These are phyloP conservation scores for Eupithecia subumbrata DNA, from an alignment of 2,888 invertebrate genomes.

Conservation along the genomic window DNA sequence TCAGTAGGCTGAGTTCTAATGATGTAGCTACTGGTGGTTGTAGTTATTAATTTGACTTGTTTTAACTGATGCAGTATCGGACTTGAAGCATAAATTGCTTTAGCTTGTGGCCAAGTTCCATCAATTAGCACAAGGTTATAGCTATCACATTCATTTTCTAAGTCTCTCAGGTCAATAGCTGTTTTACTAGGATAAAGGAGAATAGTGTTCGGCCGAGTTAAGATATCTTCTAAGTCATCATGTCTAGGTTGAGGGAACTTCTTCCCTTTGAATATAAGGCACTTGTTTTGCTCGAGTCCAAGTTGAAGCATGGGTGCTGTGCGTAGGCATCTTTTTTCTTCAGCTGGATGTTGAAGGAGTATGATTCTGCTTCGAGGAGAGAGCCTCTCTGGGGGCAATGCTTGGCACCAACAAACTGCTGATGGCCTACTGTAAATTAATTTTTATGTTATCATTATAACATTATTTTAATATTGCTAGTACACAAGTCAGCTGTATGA, in stretches of 20 bases:
- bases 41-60: slow-evolving; percentile 91
- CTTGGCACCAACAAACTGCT: slow-evolving; percentile 95
- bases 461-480: no score
- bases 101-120: slow-evolving; percentile 98
- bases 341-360: slow-evolving; percentile 96
- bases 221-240: slow-evolving; percentile 86
- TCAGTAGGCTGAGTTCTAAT: slow-evolving; percentile 97
- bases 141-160: slow-evolving; percentile 72
- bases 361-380: slow-evolving; percentile 88
- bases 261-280: slow-evolving; percentile 92
- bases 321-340: slow-evolving; percentile 93
- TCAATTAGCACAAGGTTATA: slow-evolving; percentile 94
- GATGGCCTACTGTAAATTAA: slow-evolving; percentile 87
- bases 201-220: slow-evolving; percentile 87
- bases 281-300: slow-evolving; percentile 89
- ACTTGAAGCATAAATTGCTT: slow-evolving; percentile 94
- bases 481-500: not conserved
- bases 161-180: slow-evolving; percentile 87
- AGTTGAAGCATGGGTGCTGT: slow-evolving; percentile 95
- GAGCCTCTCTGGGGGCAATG: slow-evolving; percentile 89
- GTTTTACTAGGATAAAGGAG: slow-evolving; percentile 91
- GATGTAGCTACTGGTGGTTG: slow-evolving; percentile 92
- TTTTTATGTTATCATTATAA: not conserved
- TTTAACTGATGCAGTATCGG: slow-evolving; percentile 88
- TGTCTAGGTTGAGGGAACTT: slow-evolving; percentile 90